These are phyloP conservation scores for Pomatorhinus ruficollis DNA, from an alignment of 2,113 vertebrate species.

Conservation along the genomic window DNA sequence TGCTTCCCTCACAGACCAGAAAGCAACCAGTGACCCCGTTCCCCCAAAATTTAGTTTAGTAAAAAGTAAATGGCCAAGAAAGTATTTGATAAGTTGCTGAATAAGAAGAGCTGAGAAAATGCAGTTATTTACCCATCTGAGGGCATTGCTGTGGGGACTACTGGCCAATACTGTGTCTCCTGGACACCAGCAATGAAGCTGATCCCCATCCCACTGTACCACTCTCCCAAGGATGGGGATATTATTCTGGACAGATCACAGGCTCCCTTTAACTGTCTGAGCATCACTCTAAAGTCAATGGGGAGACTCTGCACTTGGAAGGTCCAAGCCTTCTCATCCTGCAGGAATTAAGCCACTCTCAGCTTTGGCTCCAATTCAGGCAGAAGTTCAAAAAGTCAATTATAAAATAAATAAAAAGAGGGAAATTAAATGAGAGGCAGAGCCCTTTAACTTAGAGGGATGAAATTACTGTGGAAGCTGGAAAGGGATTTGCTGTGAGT, in stretches of 20 bases:
- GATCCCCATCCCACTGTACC: not conserved
- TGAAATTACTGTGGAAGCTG: not conserved
- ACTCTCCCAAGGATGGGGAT: not conserved
- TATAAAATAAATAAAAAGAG: constrained; percentile 39
- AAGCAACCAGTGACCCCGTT: not conserved
- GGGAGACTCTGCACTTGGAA: not conserved
- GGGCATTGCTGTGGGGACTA: not conserved
- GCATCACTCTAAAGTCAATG: not conserved
- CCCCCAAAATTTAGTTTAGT: not conserved
- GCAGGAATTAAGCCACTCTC: constrained; percentile 20
- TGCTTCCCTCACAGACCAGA: not conserved
- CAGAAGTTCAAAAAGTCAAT: constrained; percentile 44
- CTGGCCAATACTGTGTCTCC: not conserved
- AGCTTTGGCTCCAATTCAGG: constrained; percentile 10
- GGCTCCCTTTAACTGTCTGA: not conserved
- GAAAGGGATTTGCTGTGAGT: not conserved
- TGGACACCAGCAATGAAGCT: not conserved
- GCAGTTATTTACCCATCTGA: not conserved
- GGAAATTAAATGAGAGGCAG: constrained; percentile 19
- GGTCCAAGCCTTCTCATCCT: not conserved
- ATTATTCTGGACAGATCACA: not conserved
- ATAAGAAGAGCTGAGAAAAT: not conserved
- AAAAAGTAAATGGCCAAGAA: not conserved
- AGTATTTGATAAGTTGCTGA: not conserved
- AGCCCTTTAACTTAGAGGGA: not conserved